Conservation (phyloP, 2,797 vertebrate species). For the Orestias chungarensis region DNA sequence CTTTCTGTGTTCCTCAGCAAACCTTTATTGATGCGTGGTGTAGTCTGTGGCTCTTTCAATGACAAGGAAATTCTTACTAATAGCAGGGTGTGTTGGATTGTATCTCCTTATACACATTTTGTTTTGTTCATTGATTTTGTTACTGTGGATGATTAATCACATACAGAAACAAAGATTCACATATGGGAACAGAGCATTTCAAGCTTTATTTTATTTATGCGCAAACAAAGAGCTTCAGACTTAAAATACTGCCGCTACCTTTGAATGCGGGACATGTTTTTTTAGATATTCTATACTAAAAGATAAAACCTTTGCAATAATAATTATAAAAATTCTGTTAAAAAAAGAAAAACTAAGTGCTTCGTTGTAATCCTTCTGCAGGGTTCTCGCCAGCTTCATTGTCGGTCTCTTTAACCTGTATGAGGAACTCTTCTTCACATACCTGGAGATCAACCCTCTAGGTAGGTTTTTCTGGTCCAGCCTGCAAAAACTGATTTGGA, state of each 20-base stretch:
- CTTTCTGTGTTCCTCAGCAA: conserved; percentile 25
- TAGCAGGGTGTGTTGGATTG: background rate
- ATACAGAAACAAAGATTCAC: background rate
- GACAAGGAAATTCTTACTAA: background rate
- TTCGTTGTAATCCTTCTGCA: conserved; percentile 56
- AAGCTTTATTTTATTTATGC: background rate
- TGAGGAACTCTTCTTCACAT: conserved; percentile 97
- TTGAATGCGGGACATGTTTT: background rate
- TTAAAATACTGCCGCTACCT: background rate
- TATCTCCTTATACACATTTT: background rate
- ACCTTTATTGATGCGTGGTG: conserved; percentile 23
- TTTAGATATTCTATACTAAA: too few species aligned
- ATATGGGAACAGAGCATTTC: background rate
- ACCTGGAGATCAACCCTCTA: conserved; percentile 97
- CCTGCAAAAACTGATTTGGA: background rate
- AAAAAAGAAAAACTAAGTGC: background rate
- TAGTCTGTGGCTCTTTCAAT: background rate
- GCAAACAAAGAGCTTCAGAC: background rate
- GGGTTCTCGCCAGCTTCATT: conserved; percentile 91
- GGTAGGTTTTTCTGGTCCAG: conserved; percentile 73
- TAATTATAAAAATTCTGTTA: background rate
- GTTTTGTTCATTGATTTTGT: background rate
- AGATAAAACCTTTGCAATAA: background rate
- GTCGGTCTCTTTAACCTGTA: conserved; percentile 94
- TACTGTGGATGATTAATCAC: background rate